These are phyloP conservation scores for Cerceris ruficornis DNA, from an alignment of 2,888 invertebrate species.

Conservation along the genomic window DNA sequence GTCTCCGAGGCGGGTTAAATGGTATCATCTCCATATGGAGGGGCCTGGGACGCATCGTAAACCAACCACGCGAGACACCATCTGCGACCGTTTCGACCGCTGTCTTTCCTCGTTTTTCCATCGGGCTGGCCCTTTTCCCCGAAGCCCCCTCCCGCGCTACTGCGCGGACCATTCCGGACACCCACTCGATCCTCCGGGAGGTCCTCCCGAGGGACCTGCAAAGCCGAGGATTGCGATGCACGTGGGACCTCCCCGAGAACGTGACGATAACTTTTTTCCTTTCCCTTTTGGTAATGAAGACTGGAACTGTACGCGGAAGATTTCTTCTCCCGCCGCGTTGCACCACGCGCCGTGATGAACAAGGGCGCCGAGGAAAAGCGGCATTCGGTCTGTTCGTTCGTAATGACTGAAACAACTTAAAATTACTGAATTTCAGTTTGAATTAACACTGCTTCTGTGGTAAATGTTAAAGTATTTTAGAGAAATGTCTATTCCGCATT, in stretches of 20 bases:
- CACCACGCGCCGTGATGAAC: too few species aligned
- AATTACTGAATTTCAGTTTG: too few species aligned
- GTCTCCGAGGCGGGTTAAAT: slow-evolving; percentile 65
- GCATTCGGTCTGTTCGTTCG: too few species aligned
- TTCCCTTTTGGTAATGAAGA: background rate
- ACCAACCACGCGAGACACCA: slow-evolving; percentile 73
- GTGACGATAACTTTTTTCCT: slow-evolving; percentile 29
- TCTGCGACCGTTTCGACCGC: slow-evolving; percentile 67
- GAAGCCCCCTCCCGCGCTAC: slow-evolving; percentile 26
- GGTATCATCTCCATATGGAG: slow-evolving; percentile 71
- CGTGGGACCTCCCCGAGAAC: slow-evolving; percentile 58
- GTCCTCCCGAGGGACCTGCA: slow-evolving; percentile 42
- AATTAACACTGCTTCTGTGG: too few species aligned
- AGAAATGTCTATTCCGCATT: too few species aligned
- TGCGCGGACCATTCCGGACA: background rate
- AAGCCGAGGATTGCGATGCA: slow-evolving; percentile 49
- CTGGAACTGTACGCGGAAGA: too few species aligned
- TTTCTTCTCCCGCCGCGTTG: too few species aligned
- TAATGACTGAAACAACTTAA: too few species aligned
- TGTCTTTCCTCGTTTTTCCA: slow-evolving; percentile 49
- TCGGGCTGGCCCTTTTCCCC: slow-evolving; percentile 53
- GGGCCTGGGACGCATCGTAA: slow-evolving; percentile 67
- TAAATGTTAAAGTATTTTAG: too few species aligned
- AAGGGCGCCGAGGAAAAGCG: too few species aligned
- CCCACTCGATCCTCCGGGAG: slow-evolving; percentile 53